Evolutionary conservation across 2,888 invertebrate species (phyloP), one percentile per base, ranked within the genome.

Genomic region (Hemithea aestivaria): DNA sequence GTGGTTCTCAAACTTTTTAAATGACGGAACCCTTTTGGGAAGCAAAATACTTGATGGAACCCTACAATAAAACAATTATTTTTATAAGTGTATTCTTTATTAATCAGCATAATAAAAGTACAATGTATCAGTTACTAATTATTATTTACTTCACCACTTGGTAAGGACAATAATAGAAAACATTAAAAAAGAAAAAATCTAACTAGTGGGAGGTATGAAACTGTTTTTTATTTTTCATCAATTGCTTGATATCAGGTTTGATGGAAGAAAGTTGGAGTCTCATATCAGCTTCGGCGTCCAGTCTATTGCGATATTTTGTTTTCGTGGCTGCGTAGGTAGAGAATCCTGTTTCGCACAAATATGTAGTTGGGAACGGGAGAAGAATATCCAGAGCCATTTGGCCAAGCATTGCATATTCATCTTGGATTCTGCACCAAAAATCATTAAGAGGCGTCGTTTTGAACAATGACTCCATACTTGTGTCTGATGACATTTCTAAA

Each of bases 401-500:
- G 51, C 12, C 52, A 55, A 55, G 53, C 43, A 53, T 53, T 55
- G 51, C 32, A 56, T 56, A 57, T 55, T 59, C 53, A 56, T 47
- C 51, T 29, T 29, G 53, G 34, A 38, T 51, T 36, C 54, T 58
- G 54, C 56, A 61, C 53, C 56, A 56, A 56, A 55, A 55, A 54
- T 58, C 53, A 21, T 58, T 55, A 43, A 57, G 53, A 52, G 57
- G 51, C 51, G 34, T 56, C 49, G 52, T 53, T 51, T 57, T 58
- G 48, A 57, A 58, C 51, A 56, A 42, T 54, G 52, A 51, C 47
- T 55, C 48, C 51, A 52, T 53, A 58, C 55, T 50, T 48, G 48
- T 56, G 54, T 56, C 54, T 52, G 53, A 55, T 52, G 55, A 49
- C 48, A 61, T 56, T 57, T 58, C 51, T 56, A 52, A 58, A 54